phyloP scores from a whole-genome alignment of 2,888 invertebrate species.

The Galeruca laticollis region DNA sequence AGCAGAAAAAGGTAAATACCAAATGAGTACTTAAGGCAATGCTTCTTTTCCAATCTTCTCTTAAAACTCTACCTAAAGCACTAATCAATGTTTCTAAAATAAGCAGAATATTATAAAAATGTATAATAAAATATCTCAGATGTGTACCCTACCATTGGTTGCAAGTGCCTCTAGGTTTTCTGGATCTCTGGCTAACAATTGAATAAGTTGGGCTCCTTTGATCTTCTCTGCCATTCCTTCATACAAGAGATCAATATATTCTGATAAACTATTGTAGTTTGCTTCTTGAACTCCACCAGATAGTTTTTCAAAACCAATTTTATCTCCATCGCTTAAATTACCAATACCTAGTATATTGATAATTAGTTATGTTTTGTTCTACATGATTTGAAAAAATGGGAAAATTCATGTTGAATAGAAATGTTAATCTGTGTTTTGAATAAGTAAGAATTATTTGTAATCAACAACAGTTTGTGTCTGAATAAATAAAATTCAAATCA shows the following conservation, averaged over 20 bases:
- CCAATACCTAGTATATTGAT: conserved; percentile 37
- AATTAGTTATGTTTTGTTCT: conserved; percentile 1
- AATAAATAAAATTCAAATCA: no score
- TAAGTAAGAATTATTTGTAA: no score
- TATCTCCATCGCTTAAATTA: conserved; percentile 46
- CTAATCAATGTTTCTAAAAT: conserved; percentile 90
- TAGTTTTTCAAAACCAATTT: conserved; percentile 47
- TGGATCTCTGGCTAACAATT: conserved; percentile 92
- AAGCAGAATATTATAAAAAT: conserved; percentile 34
- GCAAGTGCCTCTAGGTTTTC: conserved; percentile 94
- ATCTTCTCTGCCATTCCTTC: conserved; percentile 95
- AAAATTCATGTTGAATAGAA: not conserved
- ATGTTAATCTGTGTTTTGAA: conserved; percentile 10
- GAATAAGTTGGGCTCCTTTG: conserved; percentile 89
- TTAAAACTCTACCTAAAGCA: conserved; percentile 92
- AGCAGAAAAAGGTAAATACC: conserved; percentile 96
- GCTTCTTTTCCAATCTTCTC: conserved; percentile 98
- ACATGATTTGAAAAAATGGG: not conserved
- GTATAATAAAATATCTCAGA: conserved; percentile 1
- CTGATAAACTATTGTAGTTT: conserved; percentile 87
- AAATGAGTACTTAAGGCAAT: conserved; percentile 97
- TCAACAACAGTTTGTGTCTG: no score
- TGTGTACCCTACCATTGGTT: conserved; percentile 80
- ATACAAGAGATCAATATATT: conserved; percentile 95
- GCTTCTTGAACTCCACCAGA: conserved; percentile 69